These are phyloP conservation scores for Brachymystax lenok DNA, from an alignment of 2,797 vertebrate species.

Conservation along the genomic window DNA sequence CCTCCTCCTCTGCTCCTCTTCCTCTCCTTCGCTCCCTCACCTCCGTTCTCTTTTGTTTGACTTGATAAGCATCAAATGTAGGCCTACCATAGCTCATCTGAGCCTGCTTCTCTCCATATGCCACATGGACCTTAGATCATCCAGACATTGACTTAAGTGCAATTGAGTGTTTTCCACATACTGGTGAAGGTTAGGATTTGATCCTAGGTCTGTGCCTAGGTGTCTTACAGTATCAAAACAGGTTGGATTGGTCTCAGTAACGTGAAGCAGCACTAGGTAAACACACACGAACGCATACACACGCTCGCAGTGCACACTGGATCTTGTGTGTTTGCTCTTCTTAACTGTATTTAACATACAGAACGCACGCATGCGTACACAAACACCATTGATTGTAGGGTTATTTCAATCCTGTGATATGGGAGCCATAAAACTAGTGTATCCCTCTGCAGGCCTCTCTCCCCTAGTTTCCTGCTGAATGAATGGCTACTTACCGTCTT, in stretches of 20 bases:
- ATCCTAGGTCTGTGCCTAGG: background rate
- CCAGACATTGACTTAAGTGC: too few species aligned
- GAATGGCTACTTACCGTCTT: slow-evolving; percentile 27
- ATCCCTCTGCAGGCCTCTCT: slow-evolving; percentile 9
- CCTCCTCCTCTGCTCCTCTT: background rate
- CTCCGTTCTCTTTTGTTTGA: slow-evolving; percentile 17
- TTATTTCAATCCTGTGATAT: slow-evolving; percentile 31
- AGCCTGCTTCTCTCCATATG: too few species aligned
- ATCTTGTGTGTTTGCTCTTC: slow-evolving; percentile 54
- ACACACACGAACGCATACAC: slow-evolving; percentile 2
- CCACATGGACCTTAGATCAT: background rate
- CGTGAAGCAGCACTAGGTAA: background rate
- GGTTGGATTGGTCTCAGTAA: background rate
- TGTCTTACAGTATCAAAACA: background rate
- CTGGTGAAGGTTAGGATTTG: background rate
- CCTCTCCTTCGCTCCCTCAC: background rate
- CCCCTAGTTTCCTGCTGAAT: slow-evolving; percentile 22
- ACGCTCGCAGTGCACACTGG: slow-evolving; percentile 15
- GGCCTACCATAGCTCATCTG: background rate
- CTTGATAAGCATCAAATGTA: slow-evolving; percentile 23
- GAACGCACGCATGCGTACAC: slow-evolving; percentile 24
- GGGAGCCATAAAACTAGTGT: slow-evolving; percentile 39
- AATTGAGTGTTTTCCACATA: background rate
- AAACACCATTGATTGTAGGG: slow-evolving; percentile 44
- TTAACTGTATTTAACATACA: slow-evolving; percentile 19